A percentile compares a stretch with the other conserved stretches of the same genome.
phyloP scores from a whole-genome alignment of 2,888 invertebrate species.

The Keiferia lycopersicella region DNA sequence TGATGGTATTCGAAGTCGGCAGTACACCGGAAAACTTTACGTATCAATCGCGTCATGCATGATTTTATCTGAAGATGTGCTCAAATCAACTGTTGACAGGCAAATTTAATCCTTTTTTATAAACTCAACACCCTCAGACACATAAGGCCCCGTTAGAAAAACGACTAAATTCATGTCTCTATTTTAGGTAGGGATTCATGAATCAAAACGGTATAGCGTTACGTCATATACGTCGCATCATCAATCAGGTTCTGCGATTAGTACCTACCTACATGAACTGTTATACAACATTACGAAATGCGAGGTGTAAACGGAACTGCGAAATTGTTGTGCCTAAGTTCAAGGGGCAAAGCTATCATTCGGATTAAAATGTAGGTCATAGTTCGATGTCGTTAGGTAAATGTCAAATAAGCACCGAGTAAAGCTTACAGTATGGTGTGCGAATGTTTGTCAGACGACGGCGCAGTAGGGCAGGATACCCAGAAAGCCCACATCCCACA shows the following conservation, averaged over 20 bases:
- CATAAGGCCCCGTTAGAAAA: too few relatives aligned
- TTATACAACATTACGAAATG: conserved; percentile 12
- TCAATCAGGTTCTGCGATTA: not conserved
- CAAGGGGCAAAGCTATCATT: conserved; percentile 41
- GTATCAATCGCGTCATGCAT: too few relatives aligned
- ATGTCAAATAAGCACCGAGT: conserved; percentile 47
- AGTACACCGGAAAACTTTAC: too few relatives aligned
- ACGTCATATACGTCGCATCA: conserved; percentile 9
- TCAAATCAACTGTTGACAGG: too few relatives aligned
- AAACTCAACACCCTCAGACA: too few relatives aligned
- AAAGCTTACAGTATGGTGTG: conserved; percentile 47
- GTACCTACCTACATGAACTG: not conserved
- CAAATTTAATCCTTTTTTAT: too few relatives aligned
- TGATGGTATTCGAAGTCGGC: too few relatives aligned
- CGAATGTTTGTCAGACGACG: conserved; percentile 41
- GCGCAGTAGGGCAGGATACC: conserved; percentile 8
- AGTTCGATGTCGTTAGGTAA: conserved; percentile 54
- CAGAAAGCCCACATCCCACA: not conserved
- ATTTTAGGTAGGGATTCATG: too few relatives aligned
- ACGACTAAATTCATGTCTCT: too few relatives aligned
- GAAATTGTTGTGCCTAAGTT: conserved; percentile 40
- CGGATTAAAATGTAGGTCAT: conserved; percentile 24
- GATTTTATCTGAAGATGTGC: too few relatives aligned
- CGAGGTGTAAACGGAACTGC: not conserved
- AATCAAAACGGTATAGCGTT: not conserved